Evolutionary conservation across 2,888 invertebrate genomes (phyloP).

Genomic region (Allolobophora icterica): DNA sequence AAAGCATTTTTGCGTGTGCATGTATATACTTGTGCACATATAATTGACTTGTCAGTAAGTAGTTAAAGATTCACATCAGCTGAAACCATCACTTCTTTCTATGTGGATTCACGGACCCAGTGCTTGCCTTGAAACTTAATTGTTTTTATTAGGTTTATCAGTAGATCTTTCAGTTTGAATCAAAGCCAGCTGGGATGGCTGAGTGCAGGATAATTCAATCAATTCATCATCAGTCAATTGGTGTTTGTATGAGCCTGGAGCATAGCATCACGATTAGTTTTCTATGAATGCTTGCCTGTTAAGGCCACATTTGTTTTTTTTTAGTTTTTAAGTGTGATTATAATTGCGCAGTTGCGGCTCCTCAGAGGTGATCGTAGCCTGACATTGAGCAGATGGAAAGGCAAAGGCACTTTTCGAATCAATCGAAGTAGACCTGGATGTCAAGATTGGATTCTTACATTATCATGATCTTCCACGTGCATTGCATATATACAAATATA

Average conservation of each 20-base stretch:
- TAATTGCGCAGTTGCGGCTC: background rate
- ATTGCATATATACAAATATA: background rate
- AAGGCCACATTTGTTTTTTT: background rate
- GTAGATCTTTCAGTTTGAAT: background rate
- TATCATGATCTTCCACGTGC: too few species aligned
- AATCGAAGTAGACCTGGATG: too few species aligned
- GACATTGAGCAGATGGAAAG: background rate
- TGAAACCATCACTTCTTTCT: background rate
- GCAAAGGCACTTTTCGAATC: too few species aligned
- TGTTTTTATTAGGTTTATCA: background rate
- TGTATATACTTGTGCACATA: too few species aligned
- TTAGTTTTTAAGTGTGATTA: background rate
- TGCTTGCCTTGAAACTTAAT: background rate
- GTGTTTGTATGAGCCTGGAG: background rate
- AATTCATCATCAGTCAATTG: background rate
- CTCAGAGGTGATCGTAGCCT: background rate
- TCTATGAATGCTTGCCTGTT: background rate
- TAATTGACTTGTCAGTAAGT: background rate
- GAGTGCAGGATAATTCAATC: background rate
- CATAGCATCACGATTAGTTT: background rate
- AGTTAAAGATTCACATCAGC: background rate
- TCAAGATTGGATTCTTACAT: too few species aligned
- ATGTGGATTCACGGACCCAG: background rate
- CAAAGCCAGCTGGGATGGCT: background rate
- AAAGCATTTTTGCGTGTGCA: too few species aligned